Base-by-base conservation (phyloP, 2,888 invertebrate genomes). In the Ariolimax columbianus region DNA sequence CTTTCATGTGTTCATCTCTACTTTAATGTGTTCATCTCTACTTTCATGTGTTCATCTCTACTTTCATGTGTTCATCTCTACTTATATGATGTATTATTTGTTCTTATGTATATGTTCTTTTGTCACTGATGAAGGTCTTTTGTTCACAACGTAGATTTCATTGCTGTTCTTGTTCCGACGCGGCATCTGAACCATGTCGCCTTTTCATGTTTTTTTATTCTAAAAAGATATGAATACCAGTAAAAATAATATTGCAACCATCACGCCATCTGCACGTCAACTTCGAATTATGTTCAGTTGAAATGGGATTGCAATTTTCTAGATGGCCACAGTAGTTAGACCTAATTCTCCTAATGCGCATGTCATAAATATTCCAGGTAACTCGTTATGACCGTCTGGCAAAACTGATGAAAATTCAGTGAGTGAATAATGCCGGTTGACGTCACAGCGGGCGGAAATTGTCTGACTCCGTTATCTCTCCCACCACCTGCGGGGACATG, bases 301-400 rank as follows among this genome's bases (percentile, higher is more conserved):
- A 66, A 66, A 66, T 66, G 33, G 30, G 19, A 66, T 17, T 66
- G 66, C 9, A 66, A 33, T 66, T 66, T 66, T 66, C 66, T 33
- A 33, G 17, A 17, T 66, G 66, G 3, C 33, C 66, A 33, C 66
- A 1, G 3, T 33, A 66, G 30, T 33, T 33, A 7, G 30, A 66
- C 14, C 66, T 66, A 33, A 66, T 66, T 66, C 19, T 33, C 4
- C 4, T 66, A 66, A 66, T 66, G 66, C 30, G 66, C 66, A 2
- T 66, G 66, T 66, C 66, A 66, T 66, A 66, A 66, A 33, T 14
- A 33, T 66, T 66, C 30, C 66, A 66, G 66, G 33, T 66, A 66
- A 33, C 66, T 33, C 33, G 33, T 30, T 66, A 33, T 33, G 33
- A 66, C 30, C 19, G 33, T 30, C 30, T 66, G 66, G n/a, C 9